phyloP scores from a whole-genome alignment of 2,797 vertebrate species.

The Takifugu ocellatus region DNA sequence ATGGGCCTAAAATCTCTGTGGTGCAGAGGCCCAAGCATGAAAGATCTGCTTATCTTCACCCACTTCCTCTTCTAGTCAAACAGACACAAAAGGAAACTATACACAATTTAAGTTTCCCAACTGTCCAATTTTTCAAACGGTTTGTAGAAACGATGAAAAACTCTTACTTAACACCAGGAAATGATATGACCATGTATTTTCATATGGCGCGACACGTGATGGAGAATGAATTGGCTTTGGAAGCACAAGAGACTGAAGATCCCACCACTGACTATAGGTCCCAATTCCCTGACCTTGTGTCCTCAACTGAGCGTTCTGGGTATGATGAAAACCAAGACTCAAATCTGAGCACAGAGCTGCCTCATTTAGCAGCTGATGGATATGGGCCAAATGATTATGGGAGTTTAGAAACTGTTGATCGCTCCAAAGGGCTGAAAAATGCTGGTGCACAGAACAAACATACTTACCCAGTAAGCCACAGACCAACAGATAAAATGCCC shows the following conservation, averaged over 20 bases:
- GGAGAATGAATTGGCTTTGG: background rate
- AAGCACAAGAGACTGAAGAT: background rate
- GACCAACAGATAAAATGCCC: slow-evolving; percentile 5
- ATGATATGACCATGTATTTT: slow-evolving; percentile 26
- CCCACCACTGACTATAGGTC: background rate
- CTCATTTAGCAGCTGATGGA: slow-evolving; percentile 7
- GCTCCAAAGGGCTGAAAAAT: background rate
- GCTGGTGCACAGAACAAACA: slow-evolving; percentile 1
- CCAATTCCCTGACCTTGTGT: too few relatives aligned
- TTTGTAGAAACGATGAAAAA: slow-evolving; percentile 50
- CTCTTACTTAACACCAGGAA: slow-evolving; percentile 46
- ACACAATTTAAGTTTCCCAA: slow-evolving; percentile 36
- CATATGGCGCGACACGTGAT: slow-evolving; percentile 31
- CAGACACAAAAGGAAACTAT: background rate
- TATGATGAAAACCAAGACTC: slow-evolving; percentile 9
- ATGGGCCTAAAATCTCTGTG: slow-evolving; percentile 1
- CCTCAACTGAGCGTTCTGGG: too few relatives aligned
- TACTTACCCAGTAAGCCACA: background rate
- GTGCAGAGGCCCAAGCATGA: slow-evolving; percentile 2
- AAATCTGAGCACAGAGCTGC: background rate
- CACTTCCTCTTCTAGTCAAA: slow-evolving; percentile 31
- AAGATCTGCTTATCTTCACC: slow-evolving; percentile 18
- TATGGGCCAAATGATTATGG: slow-evolving; percentile 14
- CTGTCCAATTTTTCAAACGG: slow-evolving; percentile 22
- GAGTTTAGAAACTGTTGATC: slow-evolving; percentile 2